Conservation (phyloP, 2,888 invertebrate species). For the Dione juno region DNA sequence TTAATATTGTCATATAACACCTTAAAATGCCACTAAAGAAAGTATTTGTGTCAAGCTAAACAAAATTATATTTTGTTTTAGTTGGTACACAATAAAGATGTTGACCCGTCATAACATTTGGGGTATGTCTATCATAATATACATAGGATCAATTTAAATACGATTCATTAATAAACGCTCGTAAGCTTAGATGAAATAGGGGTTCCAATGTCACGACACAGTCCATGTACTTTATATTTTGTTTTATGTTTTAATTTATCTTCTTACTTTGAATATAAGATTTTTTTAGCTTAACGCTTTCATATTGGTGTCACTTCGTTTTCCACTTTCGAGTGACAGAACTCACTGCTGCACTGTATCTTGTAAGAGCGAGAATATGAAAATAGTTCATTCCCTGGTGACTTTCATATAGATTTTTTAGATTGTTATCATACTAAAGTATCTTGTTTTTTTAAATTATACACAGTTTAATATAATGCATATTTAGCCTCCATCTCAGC, state of each 20-base stretch:
- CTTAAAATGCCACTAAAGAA: too few relatives aligned
- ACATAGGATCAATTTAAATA: slow-evolving; percentile 53
- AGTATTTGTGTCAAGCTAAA: too few relatives aligned
- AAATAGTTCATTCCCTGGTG: not conserved
- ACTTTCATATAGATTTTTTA: too few relatives aligned
- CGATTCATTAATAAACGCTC: slow-evolving; percentile 60
- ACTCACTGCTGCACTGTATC: not conserved
- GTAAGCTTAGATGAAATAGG: slow-evolving; percentile 16
- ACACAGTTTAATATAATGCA: too few relatives aligned
- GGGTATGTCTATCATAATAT: slow-evolving; percentile 57
- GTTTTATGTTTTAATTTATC: not conserved
- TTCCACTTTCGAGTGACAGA: not conserved
- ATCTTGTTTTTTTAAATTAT: too few relatives aligned
- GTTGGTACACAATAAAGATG: not conserved
- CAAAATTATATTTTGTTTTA: not conserved
- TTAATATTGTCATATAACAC: too few relatives aligned
- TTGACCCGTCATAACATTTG: slow-evolving; percentile 23
- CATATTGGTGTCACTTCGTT: too few relatives aligned
- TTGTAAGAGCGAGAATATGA: not conserved
- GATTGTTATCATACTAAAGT: too few relatives aligned
- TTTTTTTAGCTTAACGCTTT: too few relatives aligned
- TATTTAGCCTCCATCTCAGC: too few relatives aligned
- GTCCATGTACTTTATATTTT: not conserved
- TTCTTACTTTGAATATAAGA: not conserved
- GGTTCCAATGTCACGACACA: slow-evolving; percentile 1